Evolutionary conservation across 2,888 invertebrate species (phyloP).

Genomic region (Hyppa rectilinea): DNA sequence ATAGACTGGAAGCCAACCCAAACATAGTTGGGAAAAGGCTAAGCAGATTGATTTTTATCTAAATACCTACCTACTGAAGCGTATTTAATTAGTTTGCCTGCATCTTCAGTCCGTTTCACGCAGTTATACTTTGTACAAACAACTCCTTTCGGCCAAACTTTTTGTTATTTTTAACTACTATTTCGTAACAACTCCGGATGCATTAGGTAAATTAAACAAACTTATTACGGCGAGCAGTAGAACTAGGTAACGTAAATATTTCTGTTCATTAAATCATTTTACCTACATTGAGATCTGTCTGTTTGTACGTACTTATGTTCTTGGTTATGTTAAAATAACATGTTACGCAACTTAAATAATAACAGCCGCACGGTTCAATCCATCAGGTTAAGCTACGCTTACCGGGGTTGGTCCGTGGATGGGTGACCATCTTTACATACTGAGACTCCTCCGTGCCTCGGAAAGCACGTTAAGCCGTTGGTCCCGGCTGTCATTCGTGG

Average conservation of each 20-base stretch:
- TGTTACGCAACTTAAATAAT: conserved; percentile 26
- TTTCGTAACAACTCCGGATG: conserved; percentile 59
- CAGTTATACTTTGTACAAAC: conserved; percentile 6
- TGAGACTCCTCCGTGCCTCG: too few relatives aligned
- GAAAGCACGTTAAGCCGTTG: too few relatives aligned
- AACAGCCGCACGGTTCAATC: too few relatives aligned
- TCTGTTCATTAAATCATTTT: conserved; percentile 61
- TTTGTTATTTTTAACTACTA: conserved; percentile 57
- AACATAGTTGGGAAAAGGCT: too few relatives aligned
- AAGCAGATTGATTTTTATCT: too few relatives aligned
- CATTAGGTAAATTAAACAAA: conserved; percentile 54
- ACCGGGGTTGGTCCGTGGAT: too few relatives aligned
- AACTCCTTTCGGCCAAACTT: conserved; percentile 26
- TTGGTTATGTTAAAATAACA: conserved; percentile 13
- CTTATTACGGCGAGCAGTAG: conserved; percentile 34
- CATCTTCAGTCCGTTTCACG: background rate
- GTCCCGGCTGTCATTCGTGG: too few relatives aligned
- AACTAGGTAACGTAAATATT: conserved; percentile 67
- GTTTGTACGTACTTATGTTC: conserved; percentile 29
- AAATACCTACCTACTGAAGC: too few relatives aligned
- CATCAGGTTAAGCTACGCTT: too few relatives aligned
- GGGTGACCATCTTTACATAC: too few relatives aligned
- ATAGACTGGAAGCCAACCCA: too few relatives aligned
- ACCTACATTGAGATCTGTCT: conserved; percentile 28
- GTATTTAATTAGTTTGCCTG: background rate